phyloP scores from a whole-genome alignment of 2,797 vertebrate genomes.

The Notolabrus celidotus region DNA sequence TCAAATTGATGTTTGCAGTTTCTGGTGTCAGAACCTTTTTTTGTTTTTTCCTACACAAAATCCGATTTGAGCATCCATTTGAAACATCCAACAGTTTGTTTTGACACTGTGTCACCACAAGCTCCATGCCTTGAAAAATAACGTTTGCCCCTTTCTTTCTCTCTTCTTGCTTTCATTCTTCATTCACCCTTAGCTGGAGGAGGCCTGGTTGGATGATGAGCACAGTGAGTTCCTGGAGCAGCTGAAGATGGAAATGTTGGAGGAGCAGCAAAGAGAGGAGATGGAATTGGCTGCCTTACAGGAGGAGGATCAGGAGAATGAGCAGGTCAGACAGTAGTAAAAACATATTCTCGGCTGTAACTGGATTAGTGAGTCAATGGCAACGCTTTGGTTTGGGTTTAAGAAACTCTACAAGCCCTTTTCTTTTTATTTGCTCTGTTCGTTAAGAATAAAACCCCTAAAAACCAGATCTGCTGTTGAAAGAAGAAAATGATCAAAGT shows the following conservation, averaged over 20 bases:
- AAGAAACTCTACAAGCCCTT: constrained; percentile 1
- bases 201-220: constrained; percentile 98
- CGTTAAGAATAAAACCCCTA: constrained; percentile 11
- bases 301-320: constrained; percentile 87
- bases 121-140: constrained; percentile 50
- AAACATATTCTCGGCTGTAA: constrained; percentile 12
- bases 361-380: constrained; percentile 17
- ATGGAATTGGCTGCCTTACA: constrained; percentile 86
- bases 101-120: constrained; percentile 43
- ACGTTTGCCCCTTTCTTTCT: constrained; percentile 5
- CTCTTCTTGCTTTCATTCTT: constrained; percentile 42
- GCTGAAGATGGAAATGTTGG: constrained; percentile 96
- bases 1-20: background rate
- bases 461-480: background rate
- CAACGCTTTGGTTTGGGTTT: constrained; percentile 16
- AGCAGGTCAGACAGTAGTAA: constrained; percentile 61
- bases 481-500: constrained; percentile 9
- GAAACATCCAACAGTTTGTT: constrained; percentile 54
- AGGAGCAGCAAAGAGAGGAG: constrained; percentile 93
- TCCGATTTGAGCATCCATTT: constrained; percentile 50
- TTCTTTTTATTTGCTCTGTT: constrained; percentile 11
- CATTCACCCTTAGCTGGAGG: constrained; percentile 90
- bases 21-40: constrained; percentile 35
- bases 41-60: constrained; percentile 27
- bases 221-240: constrained; percentile 98